Conservation (phyloP, 2,888 invertebrate species). For the Drepanosiphum platanoidis region DNA sequence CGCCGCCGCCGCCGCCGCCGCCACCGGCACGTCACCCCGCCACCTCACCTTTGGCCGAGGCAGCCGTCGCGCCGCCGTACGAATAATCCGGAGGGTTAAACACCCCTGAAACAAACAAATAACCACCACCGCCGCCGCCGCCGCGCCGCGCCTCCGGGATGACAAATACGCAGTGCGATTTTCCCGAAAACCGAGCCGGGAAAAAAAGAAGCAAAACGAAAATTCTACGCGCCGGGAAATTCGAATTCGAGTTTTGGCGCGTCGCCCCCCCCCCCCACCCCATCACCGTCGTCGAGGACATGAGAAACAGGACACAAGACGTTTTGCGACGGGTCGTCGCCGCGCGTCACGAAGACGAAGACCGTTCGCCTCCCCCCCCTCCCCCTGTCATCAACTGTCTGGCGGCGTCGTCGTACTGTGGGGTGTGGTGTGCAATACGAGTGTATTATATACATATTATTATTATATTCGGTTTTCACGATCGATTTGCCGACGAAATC, state of each 20-base stretch:
- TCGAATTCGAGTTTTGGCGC: background rate
- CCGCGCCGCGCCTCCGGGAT: slow-evolving; percentile 39
- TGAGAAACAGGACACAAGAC: no score
- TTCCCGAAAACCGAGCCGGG: background rate
- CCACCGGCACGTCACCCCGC: slow-evolving; percentile 24
- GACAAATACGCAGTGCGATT: slow-evolving; percentile 36
- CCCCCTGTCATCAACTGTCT: background rate
- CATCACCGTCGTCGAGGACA: no score
- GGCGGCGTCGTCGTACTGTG: background rate
- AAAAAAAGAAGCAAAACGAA: background rate
- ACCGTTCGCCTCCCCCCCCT: no score
- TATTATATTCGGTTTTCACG: no score
- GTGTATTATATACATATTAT: background rate
- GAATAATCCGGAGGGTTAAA: slow-evolving; percentile 62
- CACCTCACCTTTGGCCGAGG: background rate
- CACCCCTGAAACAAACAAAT: slow-evolving; percentile 61
- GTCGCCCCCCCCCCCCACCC: background rate
- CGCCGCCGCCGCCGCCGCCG: background rate
- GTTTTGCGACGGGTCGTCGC: background rate
- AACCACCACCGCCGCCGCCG: slow-evolving; percentile 13
- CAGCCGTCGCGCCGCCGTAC: slow-evolving; percentile 56
- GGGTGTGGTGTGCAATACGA: background rate
- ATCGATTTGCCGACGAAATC: background rate
- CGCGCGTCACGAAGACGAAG: background rate
- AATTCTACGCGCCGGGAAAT: background rate